These are phyloP conservation scores for Eristalis intricaria DNA, from an alignment of 2,888 invertebrate genomes.

Conservation along the genomic window DNA sequence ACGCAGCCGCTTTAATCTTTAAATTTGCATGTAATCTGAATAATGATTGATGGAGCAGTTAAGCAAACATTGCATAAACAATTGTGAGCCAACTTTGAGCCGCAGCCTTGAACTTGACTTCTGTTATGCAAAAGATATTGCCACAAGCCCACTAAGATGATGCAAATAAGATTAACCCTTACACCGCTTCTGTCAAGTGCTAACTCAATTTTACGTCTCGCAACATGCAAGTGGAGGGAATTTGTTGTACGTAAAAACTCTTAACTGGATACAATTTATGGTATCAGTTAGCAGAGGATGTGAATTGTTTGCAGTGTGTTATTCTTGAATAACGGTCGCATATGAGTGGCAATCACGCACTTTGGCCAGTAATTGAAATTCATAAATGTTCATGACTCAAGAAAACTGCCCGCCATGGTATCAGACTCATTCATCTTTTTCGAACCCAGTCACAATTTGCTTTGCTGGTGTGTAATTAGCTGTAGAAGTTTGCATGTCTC, in stretches of 20 bases:
- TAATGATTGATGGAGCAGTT: conserved; percentile 1
- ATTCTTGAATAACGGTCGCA: not conserved
- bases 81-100: not conserved
- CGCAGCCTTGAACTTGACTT: conserved; percentile 55
- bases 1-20: not conserved
- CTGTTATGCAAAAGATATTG: not conserved
- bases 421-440: conserved; percentile 13
- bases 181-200: not conserved
- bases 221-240: not conserved
- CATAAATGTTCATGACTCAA: conserved; percentile 43
- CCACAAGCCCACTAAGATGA: not conserved
- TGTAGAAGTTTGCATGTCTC: conserved; percentile 31
- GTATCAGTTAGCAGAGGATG: conserved; percentile 49
- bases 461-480: conserved; percentile 27
- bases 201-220: not conserved
- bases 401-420: conserved; percentile 11
- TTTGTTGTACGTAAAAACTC: not conserved
- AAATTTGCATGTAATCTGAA: conserved; percentile 30
- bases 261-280: conserved; percentile 34
- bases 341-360: conserved; percentile 42
- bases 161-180: not conserved
- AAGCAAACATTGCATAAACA: not conserved
- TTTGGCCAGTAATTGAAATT: conserved; percentile 37
- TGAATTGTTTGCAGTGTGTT: conserved; percentile 47
- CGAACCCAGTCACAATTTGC: conserved; percentile 22